phyloP scores from a whole-genome alignment of 2,888 invertebrate species.

The Seladonia tumulorum region DNA sequence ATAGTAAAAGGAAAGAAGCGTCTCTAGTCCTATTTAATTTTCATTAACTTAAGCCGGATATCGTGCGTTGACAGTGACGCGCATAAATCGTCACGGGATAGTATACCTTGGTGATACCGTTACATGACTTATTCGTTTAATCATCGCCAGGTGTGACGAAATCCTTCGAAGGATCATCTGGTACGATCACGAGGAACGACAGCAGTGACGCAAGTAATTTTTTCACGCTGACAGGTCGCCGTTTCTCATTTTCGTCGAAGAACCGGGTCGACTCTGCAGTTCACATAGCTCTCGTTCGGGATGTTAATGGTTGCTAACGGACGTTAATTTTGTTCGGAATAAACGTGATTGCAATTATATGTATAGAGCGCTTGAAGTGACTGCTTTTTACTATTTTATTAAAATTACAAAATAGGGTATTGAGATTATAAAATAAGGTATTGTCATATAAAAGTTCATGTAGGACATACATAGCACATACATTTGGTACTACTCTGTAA shows the following conservation, averaged over 20 bases:
- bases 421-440: too few relatives aligned
- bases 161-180: not conserved
- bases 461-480: too few relatives aligned
- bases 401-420: too few relatives aligned
- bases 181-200: not conserved
- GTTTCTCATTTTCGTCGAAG: conserved; percentile 38
- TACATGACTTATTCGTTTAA: not conserved
- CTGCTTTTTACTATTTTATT: too few relatives aligned
- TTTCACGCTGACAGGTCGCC: not conserved
- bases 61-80: not conserved
- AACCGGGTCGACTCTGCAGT: conserved; percentile 13
- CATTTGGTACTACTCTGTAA: too few relatives aligned
- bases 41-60: not conserved
- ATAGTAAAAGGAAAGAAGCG: not conserved
- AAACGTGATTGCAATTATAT: too few relatives aligned
- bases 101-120: not conserved
- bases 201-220: conserved; percentile 7
- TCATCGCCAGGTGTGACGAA: not conserved
- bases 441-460: too few relatives aligned
- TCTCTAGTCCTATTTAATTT: conserved; percentile 16
- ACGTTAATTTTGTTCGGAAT: too few relatives aligned
- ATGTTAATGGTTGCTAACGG: too few relatives aligned
- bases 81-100: not conserved
- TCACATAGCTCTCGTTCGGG: too few relatives aligned
- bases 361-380: too few relatives aligned